Evolutionary conservation across 1,140 invertebrate species (phyloP), one percentile per base, ranked within the genome.

Genomic region (Drosophila cardini): DNA sequence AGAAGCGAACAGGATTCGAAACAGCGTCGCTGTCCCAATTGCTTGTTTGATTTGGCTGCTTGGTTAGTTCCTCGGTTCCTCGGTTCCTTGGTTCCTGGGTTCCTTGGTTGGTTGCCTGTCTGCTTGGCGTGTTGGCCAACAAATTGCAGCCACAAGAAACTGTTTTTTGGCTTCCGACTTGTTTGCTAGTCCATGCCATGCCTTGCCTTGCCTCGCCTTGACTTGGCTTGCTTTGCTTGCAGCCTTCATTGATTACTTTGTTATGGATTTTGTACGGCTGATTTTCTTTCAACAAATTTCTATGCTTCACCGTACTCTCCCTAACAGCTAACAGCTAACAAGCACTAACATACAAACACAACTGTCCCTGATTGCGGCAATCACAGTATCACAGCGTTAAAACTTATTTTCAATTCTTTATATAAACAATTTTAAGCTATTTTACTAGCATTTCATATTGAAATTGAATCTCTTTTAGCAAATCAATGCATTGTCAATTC

Each of bases 141-240:
- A 86, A 78, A 86, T 77, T 78, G 84, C 86, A 83, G 83, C 84
- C 83, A 76, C 83, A 83, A 86, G 79, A 87, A 85, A 86, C 82
- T 68, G 72, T 80, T 84, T 74, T 85, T 70, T 78, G 67, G 78
- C 82, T 85, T 85, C 82, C 82, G 82, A 79, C 79, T 79, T 74
- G 58, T 48, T 70, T 70, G 67, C 43, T 36, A 71, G 63, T 85
- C 69, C 72, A 62, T 64, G 65, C 42, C 62, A 52, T 76, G 52
- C 46, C 45, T 68, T 68, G 64, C 55, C 34, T 32, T 34, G n/a
- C 61, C 50, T 26, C 5, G 21, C 1, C 21, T 26, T 76, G 52
- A 30, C 38, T 68, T 68, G 64, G 48, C 34, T 21, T 38, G n/a
- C 61, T 43, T 58, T 42, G 48, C 58, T 57, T 61, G 72, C 81